phyloP scores from a whole-genome alignment of 2,888 invertebrate species.

The Alloscopus bannaensis region DNA sequence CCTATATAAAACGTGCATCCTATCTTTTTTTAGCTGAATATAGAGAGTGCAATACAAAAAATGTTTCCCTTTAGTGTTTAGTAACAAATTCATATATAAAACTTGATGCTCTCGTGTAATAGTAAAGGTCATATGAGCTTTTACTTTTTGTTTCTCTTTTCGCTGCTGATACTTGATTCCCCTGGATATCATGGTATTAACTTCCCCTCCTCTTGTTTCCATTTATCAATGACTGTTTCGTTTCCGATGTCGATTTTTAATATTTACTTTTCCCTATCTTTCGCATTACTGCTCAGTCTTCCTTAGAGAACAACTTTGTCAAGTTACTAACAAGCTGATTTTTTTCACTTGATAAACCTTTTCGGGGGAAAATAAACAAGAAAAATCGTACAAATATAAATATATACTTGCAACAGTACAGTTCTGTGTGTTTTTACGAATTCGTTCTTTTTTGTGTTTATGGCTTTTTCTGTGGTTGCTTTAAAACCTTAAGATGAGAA shows the following conservation, averaged over 20 bases:
- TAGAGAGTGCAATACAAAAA: neutral
- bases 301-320: conserved; percentile 52
- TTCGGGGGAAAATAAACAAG: conserved; percentile 39
- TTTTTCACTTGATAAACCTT: conserved; percentile 55
- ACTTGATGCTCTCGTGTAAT: no score
- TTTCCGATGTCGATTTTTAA: conserved; percentile 66
- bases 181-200: conserved; percentile 46
- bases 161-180: conserved; percentile 50
- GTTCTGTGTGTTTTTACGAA: conserved; percentile 15
- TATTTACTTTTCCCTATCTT: conserved; percentile 59
- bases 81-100: neutral
- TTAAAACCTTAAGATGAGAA: conserved; percentile 18
- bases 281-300: conserved; percentile 46
- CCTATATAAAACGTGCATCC: neutral
- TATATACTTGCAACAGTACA: conserved; percentile 10
- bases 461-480: conserved; percentile 8
- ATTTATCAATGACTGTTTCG: conserved; percentile 65
- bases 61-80: conserved; percentile 2
- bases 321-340: conserved; percentile 64
- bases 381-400: conserved; percentile 6
- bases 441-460: no score
- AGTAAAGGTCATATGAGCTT: neutral
- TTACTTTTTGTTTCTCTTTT: neutral
- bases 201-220: conserved; percentile 56
- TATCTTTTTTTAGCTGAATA: neutral